Percentiles rank a stretch among this genome's conserved stretches.
phyloP scores from a whole-genome alignment of 2,797 vertebrate species.

The Semaprochilodus insignis region DNA sequence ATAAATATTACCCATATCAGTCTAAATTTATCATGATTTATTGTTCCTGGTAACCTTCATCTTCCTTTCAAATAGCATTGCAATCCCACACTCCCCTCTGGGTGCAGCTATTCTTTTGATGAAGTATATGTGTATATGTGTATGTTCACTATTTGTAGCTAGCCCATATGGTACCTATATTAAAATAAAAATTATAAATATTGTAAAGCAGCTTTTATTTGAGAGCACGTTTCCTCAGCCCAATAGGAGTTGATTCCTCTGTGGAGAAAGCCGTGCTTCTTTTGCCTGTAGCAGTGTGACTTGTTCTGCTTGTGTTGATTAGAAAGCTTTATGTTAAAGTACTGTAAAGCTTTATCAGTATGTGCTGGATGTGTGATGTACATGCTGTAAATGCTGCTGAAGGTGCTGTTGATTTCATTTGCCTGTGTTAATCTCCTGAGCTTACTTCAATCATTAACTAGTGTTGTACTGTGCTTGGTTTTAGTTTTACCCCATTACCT shows the following conservation, averaged over 20 bases:
- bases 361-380: not conserved
- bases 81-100: too few relatives aligned
- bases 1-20: too few relatives aligned
- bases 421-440: constrained; percentile 43
- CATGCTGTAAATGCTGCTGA: constrained; percentile 28
- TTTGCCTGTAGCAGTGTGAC: constrained; percentile 6
- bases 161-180: too few relatives aligned
- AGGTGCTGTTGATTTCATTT: constrained; percentile 34
- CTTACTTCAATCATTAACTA: constrained; percentile 58
- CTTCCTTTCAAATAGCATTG: too few relatives aligned
- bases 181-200: too few relatives aligned
- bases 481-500: constrained; percentile 52
- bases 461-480: constrained; percentile 67
- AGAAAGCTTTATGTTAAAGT: constrained; percentile 26
- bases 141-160: too few relatives aligned
- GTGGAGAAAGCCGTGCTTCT: constrained; percentile 26
- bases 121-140: too few relatives aligned
- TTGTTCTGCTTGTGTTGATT: constrained; percentile 23
- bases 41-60: too few relatives aligned
- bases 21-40: too few relatives aligned
- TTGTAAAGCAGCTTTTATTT: too few relatives aligned
- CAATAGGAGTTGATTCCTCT: constrained; percentile 10
- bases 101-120: too few relatives aligned
- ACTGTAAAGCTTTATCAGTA: not conserved
- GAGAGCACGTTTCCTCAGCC: not conserved